Conservation (phyloP, 2,797 vertebrate genomes). For the Psittacula derbiana region DNA sequence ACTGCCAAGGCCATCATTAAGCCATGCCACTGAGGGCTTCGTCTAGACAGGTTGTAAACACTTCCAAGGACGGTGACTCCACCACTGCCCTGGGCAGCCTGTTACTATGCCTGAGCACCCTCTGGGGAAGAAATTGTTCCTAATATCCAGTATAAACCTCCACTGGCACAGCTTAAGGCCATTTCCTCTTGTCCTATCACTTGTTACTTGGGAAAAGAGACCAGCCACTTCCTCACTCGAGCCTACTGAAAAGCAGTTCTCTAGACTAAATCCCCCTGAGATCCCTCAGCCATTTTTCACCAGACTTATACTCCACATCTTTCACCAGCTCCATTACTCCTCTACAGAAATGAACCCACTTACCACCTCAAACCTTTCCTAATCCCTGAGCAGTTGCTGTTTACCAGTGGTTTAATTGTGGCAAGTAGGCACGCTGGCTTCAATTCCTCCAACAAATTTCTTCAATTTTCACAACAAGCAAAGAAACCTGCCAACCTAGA, state of each 20-base stretch:
- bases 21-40: too few species aligned
- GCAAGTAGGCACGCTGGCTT: fast-evolving
- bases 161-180: neutral
- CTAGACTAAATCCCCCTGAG: neutral
- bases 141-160: neutral
- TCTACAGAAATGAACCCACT: neutral
- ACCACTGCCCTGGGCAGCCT: neutral
- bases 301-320: neutral
- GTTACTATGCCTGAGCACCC: neutral
- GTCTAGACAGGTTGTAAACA: neutral
- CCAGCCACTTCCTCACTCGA: neutral
- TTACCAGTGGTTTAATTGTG: fast-evolving
- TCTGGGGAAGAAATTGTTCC: neutral
- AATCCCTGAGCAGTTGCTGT: fast-evolving
- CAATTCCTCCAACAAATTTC: too few species aligned
- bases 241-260: neutral
- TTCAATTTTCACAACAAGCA: neutral
- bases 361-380: fast-evolving
- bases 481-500: neutral
- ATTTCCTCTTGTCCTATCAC: neutral
- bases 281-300: neutral
- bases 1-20: neutral
- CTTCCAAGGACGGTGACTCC: neutral
- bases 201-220: neutral
- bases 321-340: neutral